Conservation (phyloP, 2,113 vertebrate genomes). For the Scytalopus superciliaris region DNA sequence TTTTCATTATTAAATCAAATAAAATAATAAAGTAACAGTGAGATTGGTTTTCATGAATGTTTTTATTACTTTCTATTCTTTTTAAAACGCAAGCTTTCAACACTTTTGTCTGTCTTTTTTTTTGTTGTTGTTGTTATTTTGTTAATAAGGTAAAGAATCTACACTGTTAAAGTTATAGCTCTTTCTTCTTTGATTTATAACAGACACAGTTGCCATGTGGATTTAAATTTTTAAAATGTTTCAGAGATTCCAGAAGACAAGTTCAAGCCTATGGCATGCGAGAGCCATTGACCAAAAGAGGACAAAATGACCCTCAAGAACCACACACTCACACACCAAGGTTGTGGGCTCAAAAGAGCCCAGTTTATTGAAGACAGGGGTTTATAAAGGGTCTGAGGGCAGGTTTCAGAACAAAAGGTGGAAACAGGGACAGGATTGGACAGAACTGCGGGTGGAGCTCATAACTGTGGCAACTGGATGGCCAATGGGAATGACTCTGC, state of each 20-base stretch:
- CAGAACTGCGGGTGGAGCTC: too few relatives aligned
- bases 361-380: too few relatives aligned
- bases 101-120: not conserved
- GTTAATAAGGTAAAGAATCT: not conserved
- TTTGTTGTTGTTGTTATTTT: not conserved
- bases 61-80: not conserved
- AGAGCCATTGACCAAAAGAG: too few relatives aligned
- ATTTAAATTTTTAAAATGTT: not conserved
- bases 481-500: too few relatives aligned
- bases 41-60: not conserved
- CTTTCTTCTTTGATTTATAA: not conserved
- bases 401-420: too few relatives aligned
- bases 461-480: too few relatives aligned
- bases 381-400: too few relatives aligned
- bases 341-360: too few relatives aligned
- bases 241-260: not conserved
- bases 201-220: not conserved
- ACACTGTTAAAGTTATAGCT: not conserved
- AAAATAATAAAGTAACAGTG: not conserved
- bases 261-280: not conserved
- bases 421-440: too few relatives aligned
- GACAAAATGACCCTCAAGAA: too few relatives aligned
- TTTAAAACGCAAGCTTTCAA: not conserved
- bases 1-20: not conserved
- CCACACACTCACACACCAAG: too few relatives aligned